Conservation (phyloP, 2,797 vertebrate genomes). For the Sebastiscus albofasciatus region DNA sequence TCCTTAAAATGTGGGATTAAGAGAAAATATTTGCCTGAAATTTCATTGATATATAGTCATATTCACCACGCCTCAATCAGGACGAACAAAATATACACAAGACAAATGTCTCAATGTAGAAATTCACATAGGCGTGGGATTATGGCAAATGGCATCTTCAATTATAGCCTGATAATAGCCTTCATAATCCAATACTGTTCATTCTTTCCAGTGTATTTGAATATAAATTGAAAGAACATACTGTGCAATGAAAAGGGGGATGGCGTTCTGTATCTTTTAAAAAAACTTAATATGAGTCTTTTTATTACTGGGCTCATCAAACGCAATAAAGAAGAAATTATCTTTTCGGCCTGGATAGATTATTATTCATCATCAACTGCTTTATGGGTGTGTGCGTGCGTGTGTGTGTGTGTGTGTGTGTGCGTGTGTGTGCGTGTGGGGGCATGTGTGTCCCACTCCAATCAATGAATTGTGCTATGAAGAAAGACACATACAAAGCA, state of each 20-base stretch:
- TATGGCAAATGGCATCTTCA: not conserved
- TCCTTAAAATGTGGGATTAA: not conserved
- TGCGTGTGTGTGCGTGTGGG: not conserved
- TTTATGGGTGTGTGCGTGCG: not conserved
- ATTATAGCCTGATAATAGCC: conserved; percentile 16
- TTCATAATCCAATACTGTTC: conserved; percentile 3
- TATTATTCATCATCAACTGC: conserved; percentile 18
- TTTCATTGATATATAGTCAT: not conserved
- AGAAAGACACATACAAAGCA: not conserved
- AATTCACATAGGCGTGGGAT: not conserved
- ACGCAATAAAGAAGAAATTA: conserved; percentile 14
- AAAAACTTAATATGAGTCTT: not conserved
- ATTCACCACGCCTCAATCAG: not conserved
- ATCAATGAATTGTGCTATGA: not conserved
- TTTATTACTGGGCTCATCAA: conserved; percentile 5
- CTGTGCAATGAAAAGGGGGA: not conserved
- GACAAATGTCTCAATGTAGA: conserved; percentile 13
- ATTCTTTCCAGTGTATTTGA: conserved; percentile 12
- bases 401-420: not conserved
- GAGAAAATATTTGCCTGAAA: not conserved
- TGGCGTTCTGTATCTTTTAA: not conserved
- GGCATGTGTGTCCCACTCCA: not conserved
- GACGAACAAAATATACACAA: not conserved
- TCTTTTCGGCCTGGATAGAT: conserved; percentile 17
- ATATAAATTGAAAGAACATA: conserved; percentile 27